A percentile compares a stretch with the other conserved stretches of the same genome.
phyloP scores from a whole-genome alignment of 2,888 invertebrate genomes.

The Caenorhabditis uteleia region DNA sequence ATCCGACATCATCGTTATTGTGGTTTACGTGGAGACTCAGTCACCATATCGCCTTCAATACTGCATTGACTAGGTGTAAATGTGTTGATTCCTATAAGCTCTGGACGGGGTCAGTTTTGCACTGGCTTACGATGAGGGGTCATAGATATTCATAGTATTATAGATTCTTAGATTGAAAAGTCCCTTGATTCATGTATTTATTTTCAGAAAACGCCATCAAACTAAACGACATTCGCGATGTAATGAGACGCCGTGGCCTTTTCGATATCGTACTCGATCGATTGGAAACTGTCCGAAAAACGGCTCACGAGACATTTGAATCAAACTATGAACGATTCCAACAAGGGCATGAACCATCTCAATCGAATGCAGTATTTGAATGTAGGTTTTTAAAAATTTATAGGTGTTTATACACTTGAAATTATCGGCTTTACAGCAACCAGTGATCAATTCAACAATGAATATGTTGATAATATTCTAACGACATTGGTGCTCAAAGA shows the following conservation, averaged over 20 bases:
- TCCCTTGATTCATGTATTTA: too few relatives aligned
- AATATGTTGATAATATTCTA: conserved; percentile 13
- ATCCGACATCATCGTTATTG: too few relatives aligned
- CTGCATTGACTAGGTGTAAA: too few relatives aligned
- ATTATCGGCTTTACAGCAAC: conserved; percentile 16
- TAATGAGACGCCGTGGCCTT: neutral
- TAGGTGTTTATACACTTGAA: neutral
- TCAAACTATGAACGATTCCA: neutral
- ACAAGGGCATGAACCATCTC: conserved; percentile 17
- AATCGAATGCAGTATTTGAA: conserved; percentile 34
- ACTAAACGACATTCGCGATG: neutral
- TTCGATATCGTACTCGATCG: conserved; percentile 13
- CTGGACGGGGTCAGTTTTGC: too few relatives aligned
- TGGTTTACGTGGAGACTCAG: too few relatives aligned
- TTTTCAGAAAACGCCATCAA: too few relatives aligned
- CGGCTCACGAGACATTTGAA: conserved; percentile 25
- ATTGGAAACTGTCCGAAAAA: conserved; percentile 18
- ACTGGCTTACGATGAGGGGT: too few relatives aligned
- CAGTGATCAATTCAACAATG: conserved; percentile 13
- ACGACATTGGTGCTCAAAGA: conserved; percentile 9
- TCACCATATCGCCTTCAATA: too few relatives aligned
- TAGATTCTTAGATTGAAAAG: too few relatives aligned
- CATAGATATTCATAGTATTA: too few relatives aligned
- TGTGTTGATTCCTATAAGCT: too few relatives aligned
- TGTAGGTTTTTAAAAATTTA: conserved; percentile 8